Conservation (phyloP, 2,797 vertebrate genomes). For the Hipposideros larvatus region DNA sequence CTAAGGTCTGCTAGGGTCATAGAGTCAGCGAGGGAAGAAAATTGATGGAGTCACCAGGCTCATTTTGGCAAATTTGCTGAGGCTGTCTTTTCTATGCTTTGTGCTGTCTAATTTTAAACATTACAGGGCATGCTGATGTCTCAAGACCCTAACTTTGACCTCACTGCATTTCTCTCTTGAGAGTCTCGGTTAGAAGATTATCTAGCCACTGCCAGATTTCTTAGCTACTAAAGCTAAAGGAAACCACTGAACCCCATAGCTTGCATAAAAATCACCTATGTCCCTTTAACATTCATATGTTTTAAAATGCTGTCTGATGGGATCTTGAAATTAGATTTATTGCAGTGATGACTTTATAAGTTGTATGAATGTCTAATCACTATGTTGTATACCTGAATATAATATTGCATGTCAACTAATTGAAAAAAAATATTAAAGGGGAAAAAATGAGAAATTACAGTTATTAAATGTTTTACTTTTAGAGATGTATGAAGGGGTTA, state of each 20-base stretch:
- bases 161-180: background rate
- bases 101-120: constrained; percentile 62
- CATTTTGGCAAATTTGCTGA: background rate
- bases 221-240: constrained; percentile 1
- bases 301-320: background rate
- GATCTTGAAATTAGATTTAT: too few species aligned
- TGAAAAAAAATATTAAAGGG: too few species aligned
- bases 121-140: constrained; percentile 4
- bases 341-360: too few species aligned
- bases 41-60: background rate
- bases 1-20: background rate
- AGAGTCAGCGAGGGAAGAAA: constrained; percentile 13
- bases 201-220: background rate
- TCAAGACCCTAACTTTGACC: constrained; percentile 22
- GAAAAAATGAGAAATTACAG: background rate
- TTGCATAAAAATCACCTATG: background rate
- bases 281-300: background rate
- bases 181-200: constrained; percentile 39
- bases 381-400: too few species aligned
- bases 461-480: constrained; percentile 52
- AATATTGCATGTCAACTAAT: too few species aligned
- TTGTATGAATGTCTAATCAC: too few species aligned
- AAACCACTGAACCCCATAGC: background rate
- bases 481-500: background rate
- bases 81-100: background rate